Base-by-base conservation (phyloP, 1,140 invertebrate genomes). In the Musca vetustissima region DNA sequence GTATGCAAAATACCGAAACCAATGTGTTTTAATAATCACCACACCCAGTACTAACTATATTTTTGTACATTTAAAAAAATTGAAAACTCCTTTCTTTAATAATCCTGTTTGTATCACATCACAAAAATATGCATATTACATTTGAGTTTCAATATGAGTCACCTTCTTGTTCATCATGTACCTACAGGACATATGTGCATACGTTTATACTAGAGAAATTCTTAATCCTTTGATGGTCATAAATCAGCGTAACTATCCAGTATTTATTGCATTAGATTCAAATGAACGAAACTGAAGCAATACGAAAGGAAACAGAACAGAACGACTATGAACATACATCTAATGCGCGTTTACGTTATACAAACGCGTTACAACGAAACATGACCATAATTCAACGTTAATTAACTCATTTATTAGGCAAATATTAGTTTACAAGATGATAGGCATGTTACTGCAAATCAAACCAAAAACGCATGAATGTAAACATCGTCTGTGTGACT, bases 361-460 rank as follows among this genome's bases (percentile, higher is more conserved):
- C 55, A 32, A 59, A 59, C 28, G 28, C 55, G 55, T 59, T 15
- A 24, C 25, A n/a, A 59, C 55, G 25, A 59, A n/a, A 53, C 2
- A 13, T 7, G 24, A 53, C 70, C 76, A 78, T 78, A 78, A 76
- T 77, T 78, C 76, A 78, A 71, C 74, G 77, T 78, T 78, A 78
- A 78, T 78, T 78, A 78, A 78, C 76, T 76, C 71, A 75, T 76
- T 78, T 78, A 78, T 78, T 78, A 76, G 75, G 47, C 61, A 76
- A 75, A 78, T 78, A 78, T 78, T 78, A 78, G 76, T 78, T 78
- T 75, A 78, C 76, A 78, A 78, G 74, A 76, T 75, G 74, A 77
- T 74, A 64, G 70, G 73, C 64, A 50, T 66, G 64, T 66, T 66
- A n/a, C n/a, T 43, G 61, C 61, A 64, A 64, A 64, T 64, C 61